Evolutionary conservation across 2,888 invertebrate species (phyloP).

Genomic region (Synergus itoensis): DNA sequence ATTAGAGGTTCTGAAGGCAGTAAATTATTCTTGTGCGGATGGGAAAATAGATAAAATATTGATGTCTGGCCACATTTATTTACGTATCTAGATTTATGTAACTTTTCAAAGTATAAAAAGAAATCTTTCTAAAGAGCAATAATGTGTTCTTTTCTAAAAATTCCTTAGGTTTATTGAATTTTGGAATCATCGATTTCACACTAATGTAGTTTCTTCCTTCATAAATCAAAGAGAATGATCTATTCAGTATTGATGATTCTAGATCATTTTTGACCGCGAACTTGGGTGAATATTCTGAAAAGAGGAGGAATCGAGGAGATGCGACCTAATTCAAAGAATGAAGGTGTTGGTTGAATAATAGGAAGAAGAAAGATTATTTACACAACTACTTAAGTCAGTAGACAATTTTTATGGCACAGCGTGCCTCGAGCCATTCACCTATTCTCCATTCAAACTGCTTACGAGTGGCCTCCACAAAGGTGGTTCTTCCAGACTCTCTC

Average conservation of each 20-base stretch:
- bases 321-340: conserved; percentile 10
- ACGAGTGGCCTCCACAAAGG: conserved; percentile 38
- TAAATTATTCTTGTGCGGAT: too few species aligned
- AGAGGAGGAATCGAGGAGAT: neutral
- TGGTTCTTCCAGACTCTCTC: conserved; percentile 41
- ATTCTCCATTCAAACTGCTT: conserved; percentile 34
- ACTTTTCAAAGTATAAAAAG: neutral
- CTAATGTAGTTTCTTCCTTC: neutral
- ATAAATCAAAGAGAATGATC: conserved; percentile 5
- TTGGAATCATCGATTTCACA: neutral
- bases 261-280: conserved; percentile 24
- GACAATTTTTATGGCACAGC: conserved; percentile 21
- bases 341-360: conserved; percentile 4
- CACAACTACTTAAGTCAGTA: conserved; percentile 32
- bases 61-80: neutral
- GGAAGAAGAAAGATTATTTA: conserved; percentile 39
- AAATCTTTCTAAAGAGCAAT: neutral
- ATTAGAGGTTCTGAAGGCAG: too few species aligned
- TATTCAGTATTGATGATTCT: conserved; percentile 17
- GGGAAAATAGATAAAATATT: neutral
- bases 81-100: neutral
- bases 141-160: neutral
- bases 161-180: neutral
- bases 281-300: conserved; percentile 11
- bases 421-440: conserved; percentile 20